Evolutionary conservation across 1,140 invertebrate species (phyloP).

Genomic region (Aphelenchoides besseyi): DNA sequence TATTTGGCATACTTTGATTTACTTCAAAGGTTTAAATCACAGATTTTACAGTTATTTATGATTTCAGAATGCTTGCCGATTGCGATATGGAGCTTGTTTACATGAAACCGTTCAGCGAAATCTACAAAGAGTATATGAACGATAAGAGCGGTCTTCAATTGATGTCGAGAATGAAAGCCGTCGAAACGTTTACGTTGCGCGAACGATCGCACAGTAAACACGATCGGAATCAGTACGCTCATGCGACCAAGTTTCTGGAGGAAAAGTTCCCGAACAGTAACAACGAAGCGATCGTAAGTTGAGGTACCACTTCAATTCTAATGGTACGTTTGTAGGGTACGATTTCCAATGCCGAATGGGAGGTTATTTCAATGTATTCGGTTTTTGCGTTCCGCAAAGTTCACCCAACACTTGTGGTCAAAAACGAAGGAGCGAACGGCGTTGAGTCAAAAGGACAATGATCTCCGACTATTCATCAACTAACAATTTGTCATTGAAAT

Average conservation of each 20-base stretch:
- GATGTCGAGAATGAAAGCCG: conserved; percentile 73
- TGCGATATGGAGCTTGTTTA: conserved; percentile 76
- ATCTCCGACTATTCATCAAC: no score
- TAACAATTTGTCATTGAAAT: no score
- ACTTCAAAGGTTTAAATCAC: conserved; percentile 70
- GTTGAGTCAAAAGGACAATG: no score
- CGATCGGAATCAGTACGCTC: background rate
- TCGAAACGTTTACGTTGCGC: conserved; percentile 67
- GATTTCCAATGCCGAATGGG: conserved; percentile 85
- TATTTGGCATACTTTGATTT: conserved; percentile 90
- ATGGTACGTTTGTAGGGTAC: conserved; percentile 68
- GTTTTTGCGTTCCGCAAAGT: conserved; percentile 54
- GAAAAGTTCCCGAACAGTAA: conserved; percentile 9
- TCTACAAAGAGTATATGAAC: conserved; percentile 71
- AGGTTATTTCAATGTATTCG: conserved; percentile 76
- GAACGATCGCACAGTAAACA: conserved; percentile 18
- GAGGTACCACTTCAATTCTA: conserved; percentile 55
- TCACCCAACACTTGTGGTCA: background rate
- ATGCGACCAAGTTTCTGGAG: conserved; percentile 8
- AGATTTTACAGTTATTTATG: conserved; percentile 49
- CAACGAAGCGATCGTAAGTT: conserved; percentile 51
- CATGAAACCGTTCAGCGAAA: conserved; percentile 76
- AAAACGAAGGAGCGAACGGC: background rate
- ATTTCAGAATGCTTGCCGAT: conserved; percentile 73
- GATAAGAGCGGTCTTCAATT: conserved; percentile 69